phyloP scores from a whole-genome alignment of 2,888 invertebrate genomes.

The Tachystola acroxantha region DNA sequence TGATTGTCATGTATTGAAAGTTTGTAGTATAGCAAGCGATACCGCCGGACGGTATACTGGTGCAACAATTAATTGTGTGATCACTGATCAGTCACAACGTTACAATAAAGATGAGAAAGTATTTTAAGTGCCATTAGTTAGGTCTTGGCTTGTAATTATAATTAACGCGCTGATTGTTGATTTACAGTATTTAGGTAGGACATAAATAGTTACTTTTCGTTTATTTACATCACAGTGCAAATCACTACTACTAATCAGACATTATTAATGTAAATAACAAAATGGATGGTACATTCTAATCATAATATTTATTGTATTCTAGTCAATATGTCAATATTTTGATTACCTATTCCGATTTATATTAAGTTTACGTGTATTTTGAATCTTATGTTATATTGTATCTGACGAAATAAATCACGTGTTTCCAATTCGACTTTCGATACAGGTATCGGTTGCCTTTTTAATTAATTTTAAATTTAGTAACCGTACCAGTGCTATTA shows the following conservation, averaged over 20 bases:
- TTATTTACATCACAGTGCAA: slow-evolving; percentile 16
- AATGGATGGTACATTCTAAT: slow-evolving; percentile 33
- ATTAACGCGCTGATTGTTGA: slow-evolving; percentile 25
- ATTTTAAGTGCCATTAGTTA: slow-evolving; percentile 51
- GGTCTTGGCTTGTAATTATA: slow-evolving; percentile 14
- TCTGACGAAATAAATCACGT: neutral
- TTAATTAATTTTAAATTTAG: slow-evolving; percentile 32
- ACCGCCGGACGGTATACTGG: slow-evolving; percentile 2
- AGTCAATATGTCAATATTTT: slow-evolving; percentile 21
- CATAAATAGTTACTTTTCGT: too few species aligned
- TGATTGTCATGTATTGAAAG: too few species aligned
- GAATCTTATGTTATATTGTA: neutral
- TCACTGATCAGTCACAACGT: neutral
- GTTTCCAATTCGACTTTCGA: neutral
- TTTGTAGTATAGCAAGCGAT: too few species aligned
- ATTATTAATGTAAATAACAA: slow-evolving; percentile 13
- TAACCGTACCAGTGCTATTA: slow-evolving; percentile 17
- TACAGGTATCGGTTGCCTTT: slow-evolving; percentile 26
- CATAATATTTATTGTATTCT: slow-evolving; percentile 32
- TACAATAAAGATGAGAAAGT: neutral
- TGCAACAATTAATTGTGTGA: neutral
- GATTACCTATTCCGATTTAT: slow-evolving; percentile 6
- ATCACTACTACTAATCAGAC: slow-evolving; percentile 7
- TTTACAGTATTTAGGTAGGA: slow-evolving; percentile 17
- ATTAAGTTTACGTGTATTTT: neutral